Base-by-base conservation (phyloP, 2,888 invertebrate species). In the Sinohyriopsis cumingii region DNA sequence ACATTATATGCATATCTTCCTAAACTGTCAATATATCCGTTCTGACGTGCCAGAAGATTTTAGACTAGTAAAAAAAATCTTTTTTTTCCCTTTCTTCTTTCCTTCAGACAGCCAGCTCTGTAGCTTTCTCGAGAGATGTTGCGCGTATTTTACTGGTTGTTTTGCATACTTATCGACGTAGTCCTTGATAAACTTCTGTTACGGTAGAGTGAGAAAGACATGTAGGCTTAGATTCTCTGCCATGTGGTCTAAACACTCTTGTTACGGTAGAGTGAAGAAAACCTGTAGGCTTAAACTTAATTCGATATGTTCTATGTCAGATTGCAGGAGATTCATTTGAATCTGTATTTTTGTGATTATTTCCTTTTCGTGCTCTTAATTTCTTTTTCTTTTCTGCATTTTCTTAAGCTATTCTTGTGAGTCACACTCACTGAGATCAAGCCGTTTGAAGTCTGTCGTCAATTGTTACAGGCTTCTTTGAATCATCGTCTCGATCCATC, bases 401-500 rank as follows among this genome's bases (percentile, higher is more conserved):
- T 25, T 67, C 22, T 77, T 71, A 22, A 85, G 67, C 59, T 82
- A 83, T 20, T 67, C 59, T 12, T 57, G 63, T 9, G 78, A 74
- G 56, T 83, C 79, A n/a, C 77, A 76, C 56, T 83, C 80, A 0
- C 73, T 73, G 70, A 75, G 76, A 19, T 79, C 79, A 20, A 83
- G 72, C 19, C 78, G 70, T 22, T 75, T 73, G 19, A 83, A 81
- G 67, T 83, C 76, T 2, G 84, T 82, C 63, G 75, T 76, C 54
- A 83, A 60, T 63, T 83, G 80, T 33, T 78, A 79, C 3, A 82
- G 76, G 66, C 82, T 79, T 57, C 80, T 65, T n/a, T 80, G 79
- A 2, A 86, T 72, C 9, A 85, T 69, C 15, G 76, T 75, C 15
- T 84, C 84, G 55, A 85, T 60, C 84, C 85, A 86, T 33, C 86